Base-by-base conservation (phyloP, 2,113 vertebrate genomes). In the Ammodytes dubius region DNA sequence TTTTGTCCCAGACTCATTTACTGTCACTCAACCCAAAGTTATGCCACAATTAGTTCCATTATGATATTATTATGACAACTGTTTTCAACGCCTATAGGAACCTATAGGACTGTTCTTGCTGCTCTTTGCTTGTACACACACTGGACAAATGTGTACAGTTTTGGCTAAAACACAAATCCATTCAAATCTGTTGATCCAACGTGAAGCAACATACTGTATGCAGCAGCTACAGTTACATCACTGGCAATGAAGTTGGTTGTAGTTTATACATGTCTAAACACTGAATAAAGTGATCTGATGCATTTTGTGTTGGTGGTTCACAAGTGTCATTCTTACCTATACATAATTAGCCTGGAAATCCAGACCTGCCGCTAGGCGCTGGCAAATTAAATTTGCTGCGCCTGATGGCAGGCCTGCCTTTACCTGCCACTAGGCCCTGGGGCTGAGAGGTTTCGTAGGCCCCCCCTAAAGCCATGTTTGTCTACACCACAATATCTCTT, bases 251-350 rank as follows among this genome's bases (percentile, higher is more conserved):
- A 57, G 74, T 9, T 49, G 67, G 54, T 5, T 59, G 52, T 77
- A 76, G 68, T 70, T 66, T 77, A 42, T 43, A 74, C 67, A 84
- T 74, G 74, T 79, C 46, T 54, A 43, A 81, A 70, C 67, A 47
- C 35, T 54, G 47, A 79, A 82, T 73, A 67, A 76, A 58, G 59
- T 68, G 46, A 80, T 83, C 54, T 81, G 80, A 70, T 57, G 63
- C 74, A 52, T 61, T 77, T 77, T 70, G 67, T 84, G 52, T 81
- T 79, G 60, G 52, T 66, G 66, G 57, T 56, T 73, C 27, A 6
- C 35, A 67, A 58, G 35, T 64, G 47, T 80, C 67, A 49, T 82
- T 82, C 27, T 27, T 27, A 27, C 27, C 1, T 27, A 2, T 27
- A 27, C 27, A 27, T 27, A 2, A 27, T 27, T 27, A 27, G 27